Percentiles rank a stretch among this genome's conserved stretches.
Evolutionary conservation across 2,888 invertebrate genomes (phyloP).

Genomic region (Brachyptera putata): DNA sequence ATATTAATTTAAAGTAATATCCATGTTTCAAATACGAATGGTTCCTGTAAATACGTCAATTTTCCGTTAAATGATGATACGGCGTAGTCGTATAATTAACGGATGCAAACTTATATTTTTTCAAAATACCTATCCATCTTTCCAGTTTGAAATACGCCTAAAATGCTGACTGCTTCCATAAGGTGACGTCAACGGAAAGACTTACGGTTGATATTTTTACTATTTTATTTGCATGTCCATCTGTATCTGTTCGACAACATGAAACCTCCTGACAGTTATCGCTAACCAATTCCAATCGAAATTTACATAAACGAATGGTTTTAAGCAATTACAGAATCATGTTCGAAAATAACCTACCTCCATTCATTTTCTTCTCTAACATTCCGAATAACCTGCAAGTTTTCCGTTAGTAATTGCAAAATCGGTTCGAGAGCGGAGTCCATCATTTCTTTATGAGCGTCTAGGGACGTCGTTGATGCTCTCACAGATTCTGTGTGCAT

Average conservation of each 20-base stretch:
- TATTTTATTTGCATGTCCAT: background rate
- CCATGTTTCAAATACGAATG: too few species aligned
- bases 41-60: too few species aligned
- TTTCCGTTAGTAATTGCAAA: slow-evolving; percentile 1
- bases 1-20: too few species aligned
- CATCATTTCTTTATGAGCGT: slow-evolving; percentile 26
- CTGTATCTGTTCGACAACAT: background rate
- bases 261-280: background rate
- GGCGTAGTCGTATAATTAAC: too few species aligned
- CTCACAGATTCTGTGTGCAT: background rate
- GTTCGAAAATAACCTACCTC: too few species aligned
- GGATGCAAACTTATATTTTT: too few species aligned
- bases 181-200: too few species aligned
- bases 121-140: too few species aligned
- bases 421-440: background rate
- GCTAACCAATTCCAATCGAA: background rate
- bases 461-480: slow-evolving; percentile 21
- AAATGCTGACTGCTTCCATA: too few species aligned
- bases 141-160: too few species aligned
- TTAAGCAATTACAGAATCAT: too few species aligned
- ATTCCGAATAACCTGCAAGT: background rate
- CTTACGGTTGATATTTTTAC: background rate
- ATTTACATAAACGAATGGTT: background rate
- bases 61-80: too few species aligned
- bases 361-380: background rate